Evolutionary conservation across 2,888 invertebrate species (phyloP).

Genomic region (Octonoba sinensis): DNA sequence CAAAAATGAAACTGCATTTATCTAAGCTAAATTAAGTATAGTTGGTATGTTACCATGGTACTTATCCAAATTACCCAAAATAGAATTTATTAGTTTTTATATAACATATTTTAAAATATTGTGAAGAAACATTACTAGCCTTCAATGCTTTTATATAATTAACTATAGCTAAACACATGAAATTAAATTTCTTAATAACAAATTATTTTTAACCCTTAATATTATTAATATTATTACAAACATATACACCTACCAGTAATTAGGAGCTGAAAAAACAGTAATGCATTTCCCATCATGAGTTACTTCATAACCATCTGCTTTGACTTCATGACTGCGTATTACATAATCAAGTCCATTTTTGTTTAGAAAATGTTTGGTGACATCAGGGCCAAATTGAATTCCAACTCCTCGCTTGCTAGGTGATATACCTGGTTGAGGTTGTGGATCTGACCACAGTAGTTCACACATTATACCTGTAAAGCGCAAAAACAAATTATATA

Average conservation of each 20-base stretch:
- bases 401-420: constrained; percentile 98
- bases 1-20: too few relatives aligned
- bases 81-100: too few relatives aligned
- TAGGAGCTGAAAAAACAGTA: constrained; percentile 99
- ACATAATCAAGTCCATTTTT: constrained; percentile 92
- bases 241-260: constrained; percentile 85
- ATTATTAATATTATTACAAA: too few relatives aligned
- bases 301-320: constrained; percentile 94
- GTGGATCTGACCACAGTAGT: constrained; percentile 98
- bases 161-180: too few relatives aligned
- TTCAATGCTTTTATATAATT: too few relatives aligned
- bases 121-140: too few relatives aligned
- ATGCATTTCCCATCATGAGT: constrained; percentile 96
- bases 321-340: constrained; percentile 97
- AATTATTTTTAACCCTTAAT: too few relatives aligned
- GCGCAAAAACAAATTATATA: background rate
- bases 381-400: constrained; percentile 98
- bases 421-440: constrained; percentile 86
- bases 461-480: constrained; percentile 91
- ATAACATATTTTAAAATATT: too few relatives aligned
- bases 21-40: too few relatives aligned
- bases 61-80: too few relatives aligned
- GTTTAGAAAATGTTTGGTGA: constrained; percentile 87
- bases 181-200: too few relatives aligned
- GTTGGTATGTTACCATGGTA: too few relatives aligned